These are phyloP conservation scores for Creontiades dilutus DNA, from an alignment of 2,888 invertebrate species.

Conservation along the genomic window DNA sequence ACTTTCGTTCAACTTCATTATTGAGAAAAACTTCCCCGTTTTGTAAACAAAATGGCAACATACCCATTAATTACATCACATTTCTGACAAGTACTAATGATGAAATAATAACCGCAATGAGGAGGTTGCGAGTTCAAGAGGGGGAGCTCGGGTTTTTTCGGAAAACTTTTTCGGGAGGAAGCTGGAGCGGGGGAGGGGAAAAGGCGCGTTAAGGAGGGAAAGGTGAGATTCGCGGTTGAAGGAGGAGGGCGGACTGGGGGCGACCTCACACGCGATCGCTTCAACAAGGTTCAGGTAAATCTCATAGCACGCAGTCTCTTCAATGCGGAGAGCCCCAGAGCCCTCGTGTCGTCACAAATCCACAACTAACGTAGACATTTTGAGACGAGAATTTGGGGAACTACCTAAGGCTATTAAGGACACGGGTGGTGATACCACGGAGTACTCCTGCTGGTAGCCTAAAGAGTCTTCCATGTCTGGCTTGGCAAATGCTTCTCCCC, in stretches of 20 bases:
- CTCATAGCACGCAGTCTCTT: constrained; percentile 1
- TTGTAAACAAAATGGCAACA: background rate
- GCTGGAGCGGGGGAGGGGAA: background rate
- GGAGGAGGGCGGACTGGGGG: background rate
- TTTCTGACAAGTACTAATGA: constrained; percentile 52
- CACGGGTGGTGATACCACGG: no score
- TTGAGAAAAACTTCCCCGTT: background rate
- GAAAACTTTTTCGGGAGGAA: background rate
- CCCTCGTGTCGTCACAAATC: background rate
- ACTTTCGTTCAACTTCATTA: background rate
- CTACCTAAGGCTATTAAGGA: no score
- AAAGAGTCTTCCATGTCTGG: no score
- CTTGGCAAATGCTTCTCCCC: no score
- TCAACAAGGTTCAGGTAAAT: constrained; percentile 29
- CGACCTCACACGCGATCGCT: constrained; percentile 30
- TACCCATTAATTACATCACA: background rate
- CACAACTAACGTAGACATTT: background rate
- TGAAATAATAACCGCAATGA: constrained; percentile 52
- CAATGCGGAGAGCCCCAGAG: background rate
- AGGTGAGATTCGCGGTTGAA: constrained; percentile 12
- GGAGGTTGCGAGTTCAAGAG: background rate
- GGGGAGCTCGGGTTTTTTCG: background rate
- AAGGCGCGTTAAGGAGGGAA: background rate
- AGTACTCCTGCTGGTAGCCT: no score
- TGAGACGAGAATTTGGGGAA: no score